Evolutionary conservation across 2,888 invertebrate species (phyloP).

Genomic region (Catocala fraxini): DNA sequence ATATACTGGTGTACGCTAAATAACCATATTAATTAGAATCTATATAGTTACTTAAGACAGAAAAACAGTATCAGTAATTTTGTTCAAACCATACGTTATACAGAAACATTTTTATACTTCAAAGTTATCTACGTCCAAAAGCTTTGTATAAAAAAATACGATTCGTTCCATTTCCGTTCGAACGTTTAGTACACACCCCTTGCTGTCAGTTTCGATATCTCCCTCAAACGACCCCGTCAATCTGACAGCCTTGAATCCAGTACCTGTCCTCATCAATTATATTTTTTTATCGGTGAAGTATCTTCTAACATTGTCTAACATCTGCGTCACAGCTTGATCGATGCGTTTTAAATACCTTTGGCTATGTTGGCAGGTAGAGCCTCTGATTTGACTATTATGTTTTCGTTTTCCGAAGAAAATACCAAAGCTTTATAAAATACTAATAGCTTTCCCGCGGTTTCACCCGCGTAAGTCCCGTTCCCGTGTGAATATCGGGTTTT

Average conservation of each 20-base stretch:
- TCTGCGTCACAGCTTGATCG: constrained; percentile 75
- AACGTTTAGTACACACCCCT: constrained; percentile 37
- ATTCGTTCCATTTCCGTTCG: constrained; percentile 15
- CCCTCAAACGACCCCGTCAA: constrained; percentile 42
- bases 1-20: no score
- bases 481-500: no score
- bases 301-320: constrained; percentile 75
- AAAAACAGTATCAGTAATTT: neutral
- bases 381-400: constrained; percentile 27
- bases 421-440: no score
- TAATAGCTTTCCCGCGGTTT: no score
- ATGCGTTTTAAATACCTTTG: constrained; percentile 74
- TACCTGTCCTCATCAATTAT: constrained; percentile 85
- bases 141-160: constrained; percentile 9
- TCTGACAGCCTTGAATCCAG: constrained; percentile 53
- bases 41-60: neutral
- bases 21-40: neutral
- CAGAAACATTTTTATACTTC: neutral
- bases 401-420: neutral
- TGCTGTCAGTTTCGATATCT: constrained; percentile 38
- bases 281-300: constrained; percentile 71
- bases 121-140: neutral
- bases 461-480: no score
- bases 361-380: constrained; percentile 49
- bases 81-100: neutral